A percentile compares a stretch with the other conserved stretches of the same genome.
Evolutionary conservation across 2,113 vertebrate species (phyloP).

Genomic region (Craseonycteris thonglongyai): DNA sequence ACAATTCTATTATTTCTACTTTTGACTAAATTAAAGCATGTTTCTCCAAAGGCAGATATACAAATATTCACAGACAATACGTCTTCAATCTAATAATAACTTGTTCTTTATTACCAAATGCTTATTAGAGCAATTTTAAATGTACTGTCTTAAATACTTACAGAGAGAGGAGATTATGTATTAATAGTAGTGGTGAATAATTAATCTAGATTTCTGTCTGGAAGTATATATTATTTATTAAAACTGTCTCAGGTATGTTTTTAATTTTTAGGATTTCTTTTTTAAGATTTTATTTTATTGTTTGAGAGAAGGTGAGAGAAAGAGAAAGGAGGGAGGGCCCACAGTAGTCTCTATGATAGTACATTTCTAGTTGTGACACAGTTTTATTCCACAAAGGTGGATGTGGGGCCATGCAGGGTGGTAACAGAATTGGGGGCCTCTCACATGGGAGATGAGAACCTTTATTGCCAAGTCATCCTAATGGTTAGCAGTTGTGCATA

Average conservation of each 20-base stretch:
- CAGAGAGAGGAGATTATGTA: slow-evolving; percentile 10
- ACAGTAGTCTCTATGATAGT: too few relatives aligned
- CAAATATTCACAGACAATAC: slow-evolving; percentile 9
- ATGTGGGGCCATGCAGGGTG: too few relatives aligned
- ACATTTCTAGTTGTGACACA: too few relatives aligned
- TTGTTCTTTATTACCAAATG: slow-evolving; percentile 23
- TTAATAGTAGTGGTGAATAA: slow-evolving; percentile 62
- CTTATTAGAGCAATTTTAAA: slow-evolving; percentile 40
- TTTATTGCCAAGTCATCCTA: too few relatives aligned
- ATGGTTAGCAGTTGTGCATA: too few relatives aligned
- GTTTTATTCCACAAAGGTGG: too few relatives aligned
- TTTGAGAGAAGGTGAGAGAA: too few relatives aligned
- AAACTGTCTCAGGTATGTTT: slow-evolving; percentile 36
- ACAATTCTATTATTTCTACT: slow-evolving; percentile 31
- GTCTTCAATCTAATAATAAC: slow-evolving; percentile 56
- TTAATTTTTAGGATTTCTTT: slow-evolving; percentile 43
- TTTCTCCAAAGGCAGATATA: slow-evolving; percentile 14
- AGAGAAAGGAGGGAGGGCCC: too few relatives aligned
- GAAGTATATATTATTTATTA: slow-evolving; percentile 60
- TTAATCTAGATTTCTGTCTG: slow-evolving; percentile 50
- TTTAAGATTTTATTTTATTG: too few relatives aligned
- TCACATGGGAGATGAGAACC: too few relatives aligned
- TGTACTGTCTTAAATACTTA: slow-evolving; percentile 45
- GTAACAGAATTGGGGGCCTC: too few relatives aligned
- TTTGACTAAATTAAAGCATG: slow-evolving; percentile 10